These are phyloP conservation scores for Thunnus albacares DNA, from an alignment of 2,797 vertebrate genomes.

Conservation along the genomic window DNA sequence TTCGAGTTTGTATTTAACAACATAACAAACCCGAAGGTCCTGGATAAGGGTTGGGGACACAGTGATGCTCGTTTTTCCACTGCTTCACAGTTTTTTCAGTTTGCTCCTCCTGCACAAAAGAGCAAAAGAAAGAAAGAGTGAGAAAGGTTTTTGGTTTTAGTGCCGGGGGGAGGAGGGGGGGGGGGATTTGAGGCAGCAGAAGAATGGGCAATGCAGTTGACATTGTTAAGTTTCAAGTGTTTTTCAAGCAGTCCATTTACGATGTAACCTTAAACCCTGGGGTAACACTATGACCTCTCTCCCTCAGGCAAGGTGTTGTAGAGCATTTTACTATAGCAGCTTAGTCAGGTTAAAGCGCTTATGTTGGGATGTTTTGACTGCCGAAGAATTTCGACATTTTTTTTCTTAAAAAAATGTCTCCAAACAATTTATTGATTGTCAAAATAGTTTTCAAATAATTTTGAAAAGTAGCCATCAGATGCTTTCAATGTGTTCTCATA, in stretches of 20 bases:
- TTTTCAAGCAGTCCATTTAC: constrained; percentile 76
- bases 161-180: constrained; percentile 4
- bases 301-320: constrained; percentile 64
- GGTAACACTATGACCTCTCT: constrained; percentile 57
- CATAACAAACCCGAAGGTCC: constrained; percentile 52
- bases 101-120: constrained; percentile 20
- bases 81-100: constrained; percentile 25
- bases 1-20: constrained; percentile 62
- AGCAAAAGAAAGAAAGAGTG: background rate
- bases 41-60: constrained; percentile 38
- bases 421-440: too few relatives aligned
- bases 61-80: constrained; percentile 36
- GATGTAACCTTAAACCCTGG: constrained; percentile 71
- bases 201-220: constrained; percentile 66
- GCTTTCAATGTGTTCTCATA: background rate
- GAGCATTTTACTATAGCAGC: constrained; percentile 53
- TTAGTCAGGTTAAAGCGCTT: constrained; percentile 9
- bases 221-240: constrained; percentile 77
- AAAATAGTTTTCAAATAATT: too few relatives aligned
- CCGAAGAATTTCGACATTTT: too few relatives aligned
- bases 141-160: constrained; percentile 43
- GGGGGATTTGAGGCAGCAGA: constrained; percentile 45
- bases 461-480: background rate
- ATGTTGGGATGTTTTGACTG: background rate
- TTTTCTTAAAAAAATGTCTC: too few relatives aligned